These are phyloP conservation scores for Congeria kusceri DNA, from an alignment of 2,888 invertebrate genomes.

Conservation along the genomic window DNA sequence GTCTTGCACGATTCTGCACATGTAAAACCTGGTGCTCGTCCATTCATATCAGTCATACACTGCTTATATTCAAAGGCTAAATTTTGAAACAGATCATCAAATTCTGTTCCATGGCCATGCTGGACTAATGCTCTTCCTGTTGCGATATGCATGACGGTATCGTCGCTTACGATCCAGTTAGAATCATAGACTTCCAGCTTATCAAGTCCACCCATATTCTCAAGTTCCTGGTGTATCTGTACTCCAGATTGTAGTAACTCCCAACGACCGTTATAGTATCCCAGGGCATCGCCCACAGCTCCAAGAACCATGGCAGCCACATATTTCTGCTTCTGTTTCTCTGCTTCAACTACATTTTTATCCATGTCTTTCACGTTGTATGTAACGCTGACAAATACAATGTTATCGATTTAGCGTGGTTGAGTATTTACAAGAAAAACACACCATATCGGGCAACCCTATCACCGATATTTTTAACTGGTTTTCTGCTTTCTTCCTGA, in stretches of 20 bases:
- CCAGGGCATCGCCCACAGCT: conserved; percentile 83
- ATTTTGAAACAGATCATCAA: conserved; percentile 52
- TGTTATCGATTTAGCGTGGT: too few species aligned
- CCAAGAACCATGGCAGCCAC: conserved; percentile 82
- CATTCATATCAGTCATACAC: conserved; percentile 79
- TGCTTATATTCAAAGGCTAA: conserved; percentile 72
- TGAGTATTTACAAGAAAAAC: too few species aligned
- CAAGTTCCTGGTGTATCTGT: conserved; percentile 76
- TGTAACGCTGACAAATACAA: too few species aligned
- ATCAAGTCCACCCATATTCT: conserved; percentile 76
- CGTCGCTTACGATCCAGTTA: conserved; percentile 83
- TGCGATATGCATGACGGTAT: conserved; percentile 84
- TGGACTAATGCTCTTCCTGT: conserved; percentile 75
- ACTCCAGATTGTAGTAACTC: conserved; percentile 79
- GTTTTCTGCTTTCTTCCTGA: too few species aligned
- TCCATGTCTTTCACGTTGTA: too few species aligned
- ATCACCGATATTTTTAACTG: too few species aligned
- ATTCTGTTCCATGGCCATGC: not conserved
- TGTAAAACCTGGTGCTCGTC: conserved; percentile 32
- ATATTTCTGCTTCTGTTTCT: conserved; percentile 61
- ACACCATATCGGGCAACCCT: too few species aligned
- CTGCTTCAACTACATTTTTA: too few species aligned
- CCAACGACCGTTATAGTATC: conserved; percentile 81
- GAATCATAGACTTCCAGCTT: conserved; percentile 71
- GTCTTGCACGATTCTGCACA: conserved; percentile 4